Evolutionary conservation across 1,140 invertebrate species (phyloP).

Genomic region (Ips typographus): DNA sequence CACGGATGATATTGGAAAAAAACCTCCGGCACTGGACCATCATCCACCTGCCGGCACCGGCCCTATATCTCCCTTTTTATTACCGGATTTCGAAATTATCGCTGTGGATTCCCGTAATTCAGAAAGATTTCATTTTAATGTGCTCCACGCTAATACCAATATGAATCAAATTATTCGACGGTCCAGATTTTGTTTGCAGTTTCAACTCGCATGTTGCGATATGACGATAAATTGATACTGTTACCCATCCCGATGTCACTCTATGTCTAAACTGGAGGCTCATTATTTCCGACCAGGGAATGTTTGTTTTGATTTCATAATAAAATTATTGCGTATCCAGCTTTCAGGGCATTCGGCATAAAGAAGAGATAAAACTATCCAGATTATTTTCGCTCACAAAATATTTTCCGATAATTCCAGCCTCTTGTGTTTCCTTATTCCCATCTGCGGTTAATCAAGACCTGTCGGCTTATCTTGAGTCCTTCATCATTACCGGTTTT

Average conservation of each 20-base stretch:
- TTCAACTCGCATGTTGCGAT: slow-evolving; percentile 18
- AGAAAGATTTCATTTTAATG: slow-evolving; percentile 43
- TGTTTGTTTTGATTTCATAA: neutral
- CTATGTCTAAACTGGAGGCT: neutral
- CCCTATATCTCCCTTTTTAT: slow-evolving; percentile 38
- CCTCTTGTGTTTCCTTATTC: slow-evolving; percentile 36
- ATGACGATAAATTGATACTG: slow-evolving; percentile 29
- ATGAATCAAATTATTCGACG: slow-evolving; percentile 41
- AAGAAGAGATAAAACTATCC: no score
- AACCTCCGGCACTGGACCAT: slow-evolving; percentile 30
- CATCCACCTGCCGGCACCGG: slow-evolving; percentile 28
- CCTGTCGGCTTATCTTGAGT: slow-evolving; percentile 46
- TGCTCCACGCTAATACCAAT: slow-evolving; percentile 39
- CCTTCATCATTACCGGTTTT: slow-evolving; percentile 52
- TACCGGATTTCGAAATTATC: slow-evolving; percentile 41
- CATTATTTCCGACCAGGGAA: neutral
- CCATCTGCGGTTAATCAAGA: slow-evolving; percentile 52
- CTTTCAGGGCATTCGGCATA: no score
- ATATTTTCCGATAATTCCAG: slow-evolving; percentile 9
- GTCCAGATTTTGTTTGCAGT: slow-evolving; percentile 36
- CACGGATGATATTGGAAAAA: no score
- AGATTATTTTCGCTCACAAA: neutral
- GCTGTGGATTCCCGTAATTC: slow-evolving; percentile 41
- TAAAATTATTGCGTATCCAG: no score
- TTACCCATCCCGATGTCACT: neutral